phyloP scores from a whole-genome alignment of 2,888 invertebrate genomes.

The Temnothorax unifasciatus region DNA sequence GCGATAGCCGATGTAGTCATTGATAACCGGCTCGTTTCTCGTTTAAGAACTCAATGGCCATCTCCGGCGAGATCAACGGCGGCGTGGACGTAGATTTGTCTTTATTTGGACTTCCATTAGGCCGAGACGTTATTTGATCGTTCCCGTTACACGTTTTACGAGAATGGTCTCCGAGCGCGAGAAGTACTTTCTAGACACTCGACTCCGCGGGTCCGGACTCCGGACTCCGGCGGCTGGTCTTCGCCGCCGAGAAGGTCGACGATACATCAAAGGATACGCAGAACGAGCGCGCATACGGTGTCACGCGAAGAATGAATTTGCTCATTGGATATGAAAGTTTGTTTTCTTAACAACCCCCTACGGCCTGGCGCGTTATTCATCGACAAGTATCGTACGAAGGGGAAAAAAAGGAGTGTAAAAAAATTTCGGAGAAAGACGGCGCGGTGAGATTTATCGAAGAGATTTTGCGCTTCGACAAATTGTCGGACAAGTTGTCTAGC shows the following conservation, averaged over 20 bases:
- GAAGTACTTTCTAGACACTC: conserved; percentile 69
- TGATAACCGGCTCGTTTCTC: conserved; percentile 42
- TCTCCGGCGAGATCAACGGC: conserved; percentile 35
- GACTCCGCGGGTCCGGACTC: conserved; percentile 25
- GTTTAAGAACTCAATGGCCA: conserved; percentile 40
- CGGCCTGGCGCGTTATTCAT: background rate
- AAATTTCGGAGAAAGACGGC: conserved; percentile 20
- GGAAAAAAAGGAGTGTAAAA: background rate
- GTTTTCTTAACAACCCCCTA: conserved; percentile 47
- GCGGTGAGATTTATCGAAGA: conserved; percentile 16
- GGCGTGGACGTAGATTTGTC: conserved; percentile 54
- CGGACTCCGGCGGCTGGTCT: conserved; percentile 23
- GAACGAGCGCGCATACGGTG: conserved; percentile 8
- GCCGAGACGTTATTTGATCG: conserved; percentile 54
- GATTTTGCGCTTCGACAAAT: conserved; percentile 47
- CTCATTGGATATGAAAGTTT: conserved; percentile 49
- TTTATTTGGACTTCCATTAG: conserved; percentile 74
- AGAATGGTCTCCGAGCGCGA: conserved; percentile 58
- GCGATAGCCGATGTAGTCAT: conserved; percentile 34
- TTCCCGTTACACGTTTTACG: conserved; percentile 71
- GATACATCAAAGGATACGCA: conserved; percentile 67
- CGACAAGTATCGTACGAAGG: background rate
- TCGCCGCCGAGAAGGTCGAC: conserved; percentile 56
- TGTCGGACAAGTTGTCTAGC: conserved; percentile 24
- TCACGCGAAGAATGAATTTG: conserved; percentile 44